A percentile compares a stretch with the other conserved stretches of the same genome.
Evolutionary conservation across 1,140 invertebrate species (phyloP).

Genomic region (Eufriesea mexicana): DNA sequence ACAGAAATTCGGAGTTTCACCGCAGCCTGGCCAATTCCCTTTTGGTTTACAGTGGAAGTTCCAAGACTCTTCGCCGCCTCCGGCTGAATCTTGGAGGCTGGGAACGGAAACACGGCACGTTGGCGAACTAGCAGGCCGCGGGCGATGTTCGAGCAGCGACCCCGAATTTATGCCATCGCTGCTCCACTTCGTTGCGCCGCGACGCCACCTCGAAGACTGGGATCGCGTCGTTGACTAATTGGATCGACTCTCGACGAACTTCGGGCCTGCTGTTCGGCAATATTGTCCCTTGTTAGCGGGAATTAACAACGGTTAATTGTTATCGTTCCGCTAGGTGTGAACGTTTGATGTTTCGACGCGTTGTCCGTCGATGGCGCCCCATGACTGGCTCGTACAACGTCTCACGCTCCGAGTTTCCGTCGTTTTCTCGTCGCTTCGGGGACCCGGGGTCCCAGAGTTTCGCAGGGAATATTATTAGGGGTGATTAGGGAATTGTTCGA

Average conservation of each 20-base stretch:
- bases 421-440: neutral
- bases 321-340: neutral
- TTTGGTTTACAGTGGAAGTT: conserved; percentile 37
- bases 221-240: conserved; percentile 20
- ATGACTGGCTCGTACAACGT: no score
- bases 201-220: conserved; percentile 3
- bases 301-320: conserved; percentile 15
- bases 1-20: conserved; percentile 49
- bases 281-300: conserved; percentile 23
- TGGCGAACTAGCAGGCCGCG: conserved; percentile 11
- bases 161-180: conserved; percentile 50
- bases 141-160: conserved; percentile 41
- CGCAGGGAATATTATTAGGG: neutral
- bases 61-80: conserved; percentile 48
- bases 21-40: neutral
- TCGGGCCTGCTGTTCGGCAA: neutral
- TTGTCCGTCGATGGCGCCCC: neutral
- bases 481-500: no score
- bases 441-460: neutral
- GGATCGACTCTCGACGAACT: conserved; percentile 6
- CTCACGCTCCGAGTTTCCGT: neutral
- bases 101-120: neutral
- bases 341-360: neutral
- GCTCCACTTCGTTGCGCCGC: conserved; percentile 32
- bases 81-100: conserved; percentile 28